phyloP scores from a whole-genome alignment of 2,113 vertebrate species.

The Herpetotheres cachinnans region DNA sequence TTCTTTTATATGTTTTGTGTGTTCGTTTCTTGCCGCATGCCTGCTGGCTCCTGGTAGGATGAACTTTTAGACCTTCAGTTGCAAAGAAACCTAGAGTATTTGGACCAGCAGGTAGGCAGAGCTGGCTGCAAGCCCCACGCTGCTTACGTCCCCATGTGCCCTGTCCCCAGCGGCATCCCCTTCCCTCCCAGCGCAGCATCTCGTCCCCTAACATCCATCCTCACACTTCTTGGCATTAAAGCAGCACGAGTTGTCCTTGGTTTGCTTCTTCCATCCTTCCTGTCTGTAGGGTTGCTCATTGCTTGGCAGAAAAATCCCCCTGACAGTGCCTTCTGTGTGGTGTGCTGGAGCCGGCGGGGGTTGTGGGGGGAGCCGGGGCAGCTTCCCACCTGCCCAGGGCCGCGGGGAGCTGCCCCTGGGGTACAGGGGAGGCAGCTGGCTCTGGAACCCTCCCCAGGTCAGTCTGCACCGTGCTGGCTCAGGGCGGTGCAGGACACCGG shows the following conservation, averaged over 20 bases:
- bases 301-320: background rate
- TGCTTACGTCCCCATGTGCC: background rate
- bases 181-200: background rate
- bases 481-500: accelerated
- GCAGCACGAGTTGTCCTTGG: conserved; percentile 18
- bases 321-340: background rate
- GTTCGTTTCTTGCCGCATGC: conserved; percentile 74
- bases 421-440: background rate
- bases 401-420: background rate
- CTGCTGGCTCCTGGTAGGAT: conserved; percentile 86
- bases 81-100: conserved; percentile 97
- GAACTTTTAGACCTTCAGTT: conserved; percentile 98
- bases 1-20: conserved; percentile 73
- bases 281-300: background rate
- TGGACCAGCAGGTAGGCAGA: conserved; percentile 96
- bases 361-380: accelerated
- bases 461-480: background rate
- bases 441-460: background rate
- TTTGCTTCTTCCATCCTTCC: conserved; percentile 43
- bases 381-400: accelerated
- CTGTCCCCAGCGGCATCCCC: background rate
- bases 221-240: conserved; percentile 43
- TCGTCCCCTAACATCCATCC: conserved; percentile 33
- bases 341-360: background rate
- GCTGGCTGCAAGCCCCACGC: conserved; percentile 63